Conservation (phyloP, 2,888 invertebrate species). For the Lucinisca nassula region DNA sequence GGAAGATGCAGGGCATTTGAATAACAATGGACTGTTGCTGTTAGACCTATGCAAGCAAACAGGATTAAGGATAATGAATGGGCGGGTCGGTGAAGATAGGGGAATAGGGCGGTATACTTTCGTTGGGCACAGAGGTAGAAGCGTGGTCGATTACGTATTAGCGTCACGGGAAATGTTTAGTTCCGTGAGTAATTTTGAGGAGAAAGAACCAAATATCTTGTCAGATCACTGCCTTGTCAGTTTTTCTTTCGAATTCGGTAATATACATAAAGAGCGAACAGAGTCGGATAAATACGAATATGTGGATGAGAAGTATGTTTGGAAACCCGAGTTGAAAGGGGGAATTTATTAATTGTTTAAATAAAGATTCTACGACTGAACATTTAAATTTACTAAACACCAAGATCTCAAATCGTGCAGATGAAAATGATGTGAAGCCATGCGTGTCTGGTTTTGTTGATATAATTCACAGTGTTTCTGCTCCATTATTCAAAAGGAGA, state of each 20-base stretch:
- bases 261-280: neutral
- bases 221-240: constrained; percentile 29
- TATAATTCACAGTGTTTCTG: constrained; percentile 7
- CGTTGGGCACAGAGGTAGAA: constrained; percentile 14
- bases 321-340: constrained; percentile 5
- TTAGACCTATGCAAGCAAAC: constrained; percentile 27
- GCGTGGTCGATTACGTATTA: constrained; percentile 36
- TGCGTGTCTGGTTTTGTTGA: neutral
- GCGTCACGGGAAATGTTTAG: constrained; percentile 10
- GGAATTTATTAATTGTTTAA: neutral
- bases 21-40: constrained; percentile 20
- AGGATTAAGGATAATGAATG: constrained; percentile 36
- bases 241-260: constrained; percentile 14
- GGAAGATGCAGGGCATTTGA: constrained; percentile 13
- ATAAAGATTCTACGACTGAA: neutral
- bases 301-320: constrained; percentile 11
- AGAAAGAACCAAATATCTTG: constrained; percentile 27
- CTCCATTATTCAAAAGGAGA: neutral
- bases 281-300: neutral
- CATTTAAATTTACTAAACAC: neutral
- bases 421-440: neutral
- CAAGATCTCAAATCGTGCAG: neutral
- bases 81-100: constrained; percentile 9
- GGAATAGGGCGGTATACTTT: constrained; percentile 24
- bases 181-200: neutral